A percentile compares a stretch with the other conserved stretches of the same genome.
Conservation (phyloP, 2,888 invertebrate species). For the Dicranocentrus wangi region DNA sequence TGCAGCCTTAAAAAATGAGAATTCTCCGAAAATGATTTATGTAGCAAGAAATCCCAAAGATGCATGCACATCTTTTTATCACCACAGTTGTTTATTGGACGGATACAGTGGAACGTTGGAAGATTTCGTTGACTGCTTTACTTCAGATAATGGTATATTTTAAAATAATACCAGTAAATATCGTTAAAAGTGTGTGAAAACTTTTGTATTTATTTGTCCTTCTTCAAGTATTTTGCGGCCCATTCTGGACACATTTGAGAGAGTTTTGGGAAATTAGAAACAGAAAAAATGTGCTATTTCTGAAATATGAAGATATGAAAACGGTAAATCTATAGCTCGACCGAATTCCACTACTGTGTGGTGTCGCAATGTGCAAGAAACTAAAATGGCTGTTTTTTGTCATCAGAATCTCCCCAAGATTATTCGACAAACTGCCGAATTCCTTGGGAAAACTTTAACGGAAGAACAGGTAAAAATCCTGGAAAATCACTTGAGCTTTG, state of each 20-base stretch:
- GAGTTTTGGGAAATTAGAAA: constrained; percentile 82
- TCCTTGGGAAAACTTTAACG: constrained; percentile 81
- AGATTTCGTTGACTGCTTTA: no score
- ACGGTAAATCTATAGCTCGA: no score
- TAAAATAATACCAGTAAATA: constrained; percentile 80
- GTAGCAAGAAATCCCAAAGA: constrained; percentile 90
- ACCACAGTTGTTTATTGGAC: constrained; percentile 84
- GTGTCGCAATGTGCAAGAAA: no score
- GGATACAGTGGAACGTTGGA: no score
- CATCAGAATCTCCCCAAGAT: constrained; percentile 80
- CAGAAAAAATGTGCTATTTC: constrained; percentile 83
- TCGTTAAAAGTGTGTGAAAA: constrained; percentile 75
- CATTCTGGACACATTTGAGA: constrained; percentile 64
- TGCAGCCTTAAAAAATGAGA: not conserved
- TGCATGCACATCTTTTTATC: constrained; percentile 87
- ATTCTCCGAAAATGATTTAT: constrained; percentile 82
- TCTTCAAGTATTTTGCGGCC: constrained; percentile 9
- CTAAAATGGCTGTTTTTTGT: not conserved
- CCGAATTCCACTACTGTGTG: no score
- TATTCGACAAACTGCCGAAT: constrained; percentile 82
- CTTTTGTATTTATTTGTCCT: not conserved
- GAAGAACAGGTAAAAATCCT: constrained; percentile 81
- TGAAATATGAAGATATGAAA: no score
- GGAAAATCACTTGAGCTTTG: constrained; percentile 84
- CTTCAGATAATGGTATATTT: constrained; percentile 78